Evolutionary conservation across 1,140 invertebrate genomes (phyloP).

Genomic region (Gryllus bimaculatus): DNA sequence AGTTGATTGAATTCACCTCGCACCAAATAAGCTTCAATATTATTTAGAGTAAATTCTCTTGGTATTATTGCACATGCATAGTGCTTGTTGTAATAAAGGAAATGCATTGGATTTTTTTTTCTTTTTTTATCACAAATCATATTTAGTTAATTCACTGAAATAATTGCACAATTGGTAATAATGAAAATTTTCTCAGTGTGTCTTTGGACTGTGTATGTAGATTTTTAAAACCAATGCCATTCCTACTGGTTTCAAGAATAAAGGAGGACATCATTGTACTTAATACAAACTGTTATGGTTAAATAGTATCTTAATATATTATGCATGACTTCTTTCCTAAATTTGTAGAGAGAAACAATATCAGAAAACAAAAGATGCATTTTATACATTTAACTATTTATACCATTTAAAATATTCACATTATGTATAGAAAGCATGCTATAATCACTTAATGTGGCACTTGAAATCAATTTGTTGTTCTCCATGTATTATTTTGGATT

Average conservation of each 20-base stretch:
- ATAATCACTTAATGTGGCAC: no score
- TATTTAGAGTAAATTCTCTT: neutral
- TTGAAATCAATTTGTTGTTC: no score
- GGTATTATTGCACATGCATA: neutral
- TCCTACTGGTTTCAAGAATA: neutral
- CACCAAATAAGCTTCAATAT: neutral
- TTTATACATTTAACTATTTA: no score
- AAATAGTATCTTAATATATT: neutral
- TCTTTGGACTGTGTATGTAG: neutral
- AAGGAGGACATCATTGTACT: neutral
- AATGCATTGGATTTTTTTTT: neutral
- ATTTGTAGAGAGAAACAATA: no score
- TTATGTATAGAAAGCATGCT: no score
- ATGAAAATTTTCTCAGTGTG: neutral
- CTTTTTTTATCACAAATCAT: neutral
- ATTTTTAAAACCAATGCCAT: neutral
- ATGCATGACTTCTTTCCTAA: no score
- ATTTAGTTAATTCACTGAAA: neutral
- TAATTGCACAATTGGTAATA: neutral
- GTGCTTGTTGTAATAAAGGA: neutral
- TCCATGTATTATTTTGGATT: no score
- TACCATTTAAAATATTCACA: no score
- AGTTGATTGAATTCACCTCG: neutral
- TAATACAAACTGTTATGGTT: neutral
- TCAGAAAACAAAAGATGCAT: no score